A percentile compares a stretch with the other conserved stretches of the same genome.
phyloP scores from a whole-genome alignment of 2,888 invertebrate genomes.

The Unio pictorum region DNA sequence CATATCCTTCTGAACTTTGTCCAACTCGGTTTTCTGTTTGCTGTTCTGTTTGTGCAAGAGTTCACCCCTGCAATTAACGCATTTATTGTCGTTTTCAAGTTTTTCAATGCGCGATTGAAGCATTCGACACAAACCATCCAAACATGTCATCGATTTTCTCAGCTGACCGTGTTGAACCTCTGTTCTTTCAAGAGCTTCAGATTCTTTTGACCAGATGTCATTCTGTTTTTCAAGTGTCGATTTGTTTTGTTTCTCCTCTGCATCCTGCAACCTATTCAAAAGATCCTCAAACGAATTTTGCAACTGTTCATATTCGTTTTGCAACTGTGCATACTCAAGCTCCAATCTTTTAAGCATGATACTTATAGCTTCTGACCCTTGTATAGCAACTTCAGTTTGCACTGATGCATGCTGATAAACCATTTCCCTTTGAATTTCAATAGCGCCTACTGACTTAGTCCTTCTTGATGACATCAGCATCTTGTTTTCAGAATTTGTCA shows the following conservation, averaged over 20 bases:
- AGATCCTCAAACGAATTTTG: slow-evolving; percentile 2
- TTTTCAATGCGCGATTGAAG: slow-evolving; percentile 20
- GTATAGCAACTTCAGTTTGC: too few species aligned
- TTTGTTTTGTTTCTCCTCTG: not conserved
- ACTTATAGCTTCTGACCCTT: too few species aligned
- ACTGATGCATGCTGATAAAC: too few species aligned
- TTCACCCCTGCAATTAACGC: slow-evolving; percentile 14
- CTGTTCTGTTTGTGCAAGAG: slow-evolving; percentile 16
- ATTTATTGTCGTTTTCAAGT: slow-evolving; percentile 16
- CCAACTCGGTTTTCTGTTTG: slow-evolving; percentile 21
- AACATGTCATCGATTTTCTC: not conserved
- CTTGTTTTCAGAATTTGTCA: too few species aligned
- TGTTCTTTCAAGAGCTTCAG: not conserved
- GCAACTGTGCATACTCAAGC: not conserved
- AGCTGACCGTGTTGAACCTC: slow-evolving; percentile 8
- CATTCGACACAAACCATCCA: slow-evolving; percentile 7
- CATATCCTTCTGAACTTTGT: slow-evolving; percentile 21
- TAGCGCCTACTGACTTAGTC: too few species aligned
- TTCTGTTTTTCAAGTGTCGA: not conserved
- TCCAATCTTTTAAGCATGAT: not conserved
- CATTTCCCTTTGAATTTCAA: too few species aligned
- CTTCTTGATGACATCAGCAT: too few species aligned
- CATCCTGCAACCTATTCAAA: slow-evolving; percentile 2
- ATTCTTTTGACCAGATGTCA: slow-evolving; percentile 1
- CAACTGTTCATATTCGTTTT: slow-evolving; percentile 1